Base-by-base conservation (phyloP, 2,797 vertebrate genomes). In the Menidia menidia region DNA sequence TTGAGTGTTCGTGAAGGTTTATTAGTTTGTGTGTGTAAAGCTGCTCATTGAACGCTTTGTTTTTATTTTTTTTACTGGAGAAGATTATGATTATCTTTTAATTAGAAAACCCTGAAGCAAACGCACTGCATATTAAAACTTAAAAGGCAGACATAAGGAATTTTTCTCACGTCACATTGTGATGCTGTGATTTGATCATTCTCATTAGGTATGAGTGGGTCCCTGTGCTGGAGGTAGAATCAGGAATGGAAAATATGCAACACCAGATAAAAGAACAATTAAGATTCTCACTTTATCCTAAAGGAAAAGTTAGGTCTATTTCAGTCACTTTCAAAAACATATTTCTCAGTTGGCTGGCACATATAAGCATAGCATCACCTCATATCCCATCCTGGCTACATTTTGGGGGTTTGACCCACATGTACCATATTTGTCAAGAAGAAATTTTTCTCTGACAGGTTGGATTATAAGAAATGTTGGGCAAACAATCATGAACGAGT, bases 391-490 rank as follows among this genome's bases (percentile, higher is more conserved):
- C 14, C 6, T 47, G 16, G 9, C n/a, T 4, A 47, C n/a, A 16
- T 16, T 16, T 18, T 16, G 13, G 6, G 5, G 6, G 15, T 15
- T 16, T 47, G 48, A 48, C 3, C 18, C 47, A 18, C 18, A 19
- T 2, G 3, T 7, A 50, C n/a, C n/a, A n/a, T n/a, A n/a, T n/a
- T n/a, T n/a, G n/a, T n/a, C n/a, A n/a, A 50, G 48, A 50, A 4
- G n/a, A 9, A 25, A 25, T 25, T 19, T 53, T 57, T 63, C 57
- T 30, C 54, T 51, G 62, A 73, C 63, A 68, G 41, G 45, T 14
- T 12, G 42, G 42, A 7, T 47, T 52, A 77, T 63, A 30, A 71
- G 41, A 60, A 65, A 56, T 68, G 35, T 43, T 52, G 10, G 16
- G 57, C 71, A 75, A 47, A 47, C 61, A 0, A 60, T 68, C 32